Evolutionary conservation across 1,140 invertebrate genomes (phyloP).

Genomic region (Ganaspis sp.): DNA sequence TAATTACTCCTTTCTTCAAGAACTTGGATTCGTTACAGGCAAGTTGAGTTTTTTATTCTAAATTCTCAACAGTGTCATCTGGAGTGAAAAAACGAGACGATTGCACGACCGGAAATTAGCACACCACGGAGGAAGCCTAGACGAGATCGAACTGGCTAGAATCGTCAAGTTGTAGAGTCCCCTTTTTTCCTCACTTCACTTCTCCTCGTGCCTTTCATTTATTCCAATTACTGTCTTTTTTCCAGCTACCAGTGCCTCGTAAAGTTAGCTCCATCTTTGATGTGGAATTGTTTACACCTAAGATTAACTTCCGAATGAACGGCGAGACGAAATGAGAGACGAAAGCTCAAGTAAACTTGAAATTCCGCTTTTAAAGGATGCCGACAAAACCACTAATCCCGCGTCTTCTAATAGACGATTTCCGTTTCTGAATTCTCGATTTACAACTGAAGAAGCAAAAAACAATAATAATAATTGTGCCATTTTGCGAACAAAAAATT

Average conservation of each 20-base stretch:
- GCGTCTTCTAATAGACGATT: slow-evolving; percentile 33
- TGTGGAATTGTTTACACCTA: slow-evolving; percentile 7
- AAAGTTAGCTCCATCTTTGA: not conserved
- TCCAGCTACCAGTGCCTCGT: not conserved
- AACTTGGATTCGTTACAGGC: not conserved
- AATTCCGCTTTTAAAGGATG: not conserved
- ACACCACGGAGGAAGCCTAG: not conserved
- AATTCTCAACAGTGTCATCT: not conserved
- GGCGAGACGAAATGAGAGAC: not conserved
- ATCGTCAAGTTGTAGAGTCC: not conserved
- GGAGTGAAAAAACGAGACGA: not conserved
- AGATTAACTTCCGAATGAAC: slow-evolving; percentile 14
- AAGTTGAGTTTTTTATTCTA: not conserved
- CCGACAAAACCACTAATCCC: slow-evolving; percentile 36
- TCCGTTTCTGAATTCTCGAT: slow-evolving; percentile 33
- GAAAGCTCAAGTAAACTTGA: slow-evolving; percentile 9
- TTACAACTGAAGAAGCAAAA: not conserved
- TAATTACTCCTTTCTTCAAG: not conserved
- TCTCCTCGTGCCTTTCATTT: slow-evolving; percentile 4
- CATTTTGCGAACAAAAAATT: not conserved
- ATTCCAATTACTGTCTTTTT: not conserved
- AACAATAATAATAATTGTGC: not conserved
- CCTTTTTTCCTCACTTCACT: not conserved
- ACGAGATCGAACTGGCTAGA: not conserved
- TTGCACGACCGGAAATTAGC: slow-evolving; percentile 11